phyloP scores from a whole-genome alignment of 92 coral and sea anemone species.

The Heteractis magnifica region DNA sequence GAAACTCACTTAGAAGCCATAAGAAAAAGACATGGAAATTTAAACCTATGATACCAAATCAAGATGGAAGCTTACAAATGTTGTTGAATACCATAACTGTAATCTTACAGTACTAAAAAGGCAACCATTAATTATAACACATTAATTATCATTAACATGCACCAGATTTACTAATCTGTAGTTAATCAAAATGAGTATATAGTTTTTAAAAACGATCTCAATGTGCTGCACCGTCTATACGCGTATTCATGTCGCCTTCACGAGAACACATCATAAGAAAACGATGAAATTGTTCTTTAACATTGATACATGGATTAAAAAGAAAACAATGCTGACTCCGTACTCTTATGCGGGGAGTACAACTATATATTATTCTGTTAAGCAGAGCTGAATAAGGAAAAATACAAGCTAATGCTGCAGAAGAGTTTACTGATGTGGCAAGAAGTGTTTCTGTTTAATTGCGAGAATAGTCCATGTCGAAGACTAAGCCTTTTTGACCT shows the following conservation, averaged over 20 bases:
- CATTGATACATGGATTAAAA: too few species aligned
- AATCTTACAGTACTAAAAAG: neutral
- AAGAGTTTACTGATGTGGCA: neutral
- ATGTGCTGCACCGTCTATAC: neutral
- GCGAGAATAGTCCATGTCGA: neutral
- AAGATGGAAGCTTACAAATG: neutral
- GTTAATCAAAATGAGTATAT: neutral
- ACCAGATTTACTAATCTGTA: neutral
- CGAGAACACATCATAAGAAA: too few species aligned
- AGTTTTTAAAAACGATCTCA: neutral
- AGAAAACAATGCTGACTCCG: too few species aligned
- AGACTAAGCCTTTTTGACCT: constrained; percentile 13
- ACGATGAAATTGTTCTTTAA: too few species aligned
- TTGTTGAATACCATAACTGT: neutral
- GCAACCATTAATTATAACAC: neutral
- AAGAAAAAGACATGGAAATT: too few species aligned
- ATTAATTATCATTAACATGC: neutral
- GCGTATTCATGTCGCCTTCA: too few species aligned
- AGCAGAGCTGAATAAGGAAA: neutral
- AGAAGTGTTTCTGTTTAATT: neutral
- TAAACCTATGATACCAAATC: neutral
- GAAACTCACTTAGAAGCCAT: neutral
- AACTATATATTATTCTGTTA: too few species aligned
- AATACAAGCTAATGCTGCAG: neutral
- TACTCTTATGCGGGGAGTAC: too few species aligned